These are phyloP conservation scores for Drosophila nr. fundita DNA, from an alignment of 2,888 invertebrate species.

Conservation along the genomic window DNA sequence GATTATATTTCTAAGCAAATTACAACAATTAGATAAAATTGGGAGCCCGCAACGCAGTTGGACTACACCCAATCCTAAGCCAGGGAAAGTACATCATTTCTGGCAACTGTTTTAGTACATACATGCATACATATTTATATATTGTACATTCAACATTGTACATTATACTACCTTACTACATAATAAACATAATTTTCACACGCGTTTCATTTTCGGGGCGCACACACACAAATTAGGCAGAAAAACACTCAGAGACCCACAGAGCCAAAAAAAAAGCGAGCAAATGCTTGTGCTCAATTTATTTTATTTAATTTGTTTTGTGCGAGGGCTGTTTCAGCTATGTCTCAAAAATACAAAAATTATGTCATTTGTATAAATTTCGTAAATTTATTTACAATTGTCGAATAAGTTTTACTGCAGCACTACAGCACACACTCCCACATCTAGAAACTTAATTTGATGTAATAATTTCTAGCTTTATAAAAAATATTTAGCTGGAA, in stretches of 20 bases:
- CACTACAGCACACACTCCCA: neutral
- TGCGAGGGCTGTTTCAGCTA: constrained; percentile 33
- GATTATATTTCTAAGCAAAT: constrained; percentile 62
- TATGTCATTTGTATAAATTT: too few relatives aligned
- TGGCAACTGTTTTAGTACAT: constrained; percentile 13
- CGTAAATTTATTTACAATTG: neutral
- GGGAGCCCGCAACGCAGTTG: constrained; percentile 44
- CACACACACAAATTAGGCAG: constrained; percentile 75
- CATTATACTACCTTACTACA: constrained; percentile 53
- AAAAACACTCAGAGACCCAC: constrained; percentile 58
- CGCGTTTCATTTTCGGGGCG: constrained; percentile 74
- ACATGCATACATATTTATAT: constrained; percentile 5
- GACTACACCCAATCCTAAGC: constrained; percentile 54
- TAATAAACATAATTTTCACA: constrained; percentile 76
- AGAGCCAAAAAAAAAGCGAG: constrained; percentile 35
- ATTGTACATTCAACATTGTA: constrained; percentile 38
- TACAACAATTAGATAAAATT: constrained; percentile 71
- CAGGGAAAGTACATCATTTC: constrained; percentile 60
- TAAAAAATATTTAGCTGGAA: neutral
- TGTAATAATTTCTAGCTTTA: neutral
- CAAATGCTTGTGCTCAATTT: constrained; percentile 42
- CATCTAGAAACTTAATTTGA: neutral
- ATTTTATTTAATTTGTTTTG: neutral
- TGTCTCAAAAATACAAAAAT: neutral
- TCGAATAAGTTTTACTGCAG: neutral